phyloP scores from a whole-genome alignment of 1,140 invertebrate species.

The Aphidius gifuensis region DNA sequence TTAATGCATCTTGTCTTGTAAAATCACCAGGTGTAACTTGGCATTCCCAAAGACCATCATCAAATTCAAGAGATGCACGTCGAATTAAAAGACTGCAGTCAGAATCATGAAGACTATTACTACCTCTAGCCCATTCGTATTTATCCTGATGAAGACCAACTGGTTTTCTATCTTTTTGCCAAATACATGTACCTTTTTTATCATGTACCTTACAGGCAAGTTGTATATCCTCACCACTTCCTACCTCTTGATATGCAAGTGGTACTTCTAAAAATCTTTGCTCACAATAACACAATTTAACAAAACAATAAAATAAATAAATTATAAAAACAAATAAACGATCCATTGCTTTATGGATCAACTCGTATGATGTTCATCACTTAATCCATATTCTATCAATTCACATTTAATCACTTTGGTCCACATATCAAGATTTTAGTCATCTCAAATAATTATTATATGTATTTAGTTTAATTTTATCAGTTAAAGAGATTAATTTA shows the following conservation, averaged over 20 bases:
- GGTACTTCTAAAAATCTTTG: slow-evolving; percentile 83
- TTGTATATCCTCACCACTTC: slow-evolving; percentile 76
- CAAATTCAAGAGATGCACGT: slow-evolving; percentile 76
- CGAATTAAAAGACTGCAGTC: slow-evolving; percentile 84
- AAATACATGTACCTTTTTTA: slow-evolving; percentile 82
- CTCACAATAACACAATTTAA: slow-evolving; percentile 41
- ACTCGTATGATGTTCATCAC: too few relatives aligned
- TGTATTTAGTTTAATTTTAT: too few relatives aligned
- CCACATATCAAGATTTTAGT: too few relatives aligned
- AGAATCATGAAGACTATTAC: slow-evolving; percentile 42
- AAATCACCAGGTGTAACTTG: slow-evolving; percentile 79
- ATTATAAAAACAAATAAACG: background rate
- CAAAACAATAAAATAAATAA: background rate
- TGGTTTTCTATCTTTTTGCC: slow-evolving; percentile 90
- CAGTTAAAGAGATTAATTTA: too few relatives aligned
- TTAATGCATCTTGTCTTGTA: slow-evolving; percentile 67
- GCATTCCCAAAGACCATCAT: slow-evolving; percentile 90
- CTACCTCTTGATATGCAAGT: slow-evolving; percentile 77
- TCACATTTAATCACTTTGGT: too few relatives aligned
- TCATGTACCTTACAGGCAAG: slow-evolving; percentile 80
- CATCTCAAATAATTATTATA: too few relatives aligned
- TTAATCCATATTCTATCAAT: too few relatives aligned
- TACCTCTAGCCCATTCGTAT: slow-evolving; percentile 79
- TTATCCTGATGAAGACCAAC: slow-evolving; percentile 82
- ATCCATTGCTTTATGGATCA: background rate